Evolutionary conservation across 2,888 invertebrate genomes (phyloP).

Genomic region (Tillus elongatus): DNA sequence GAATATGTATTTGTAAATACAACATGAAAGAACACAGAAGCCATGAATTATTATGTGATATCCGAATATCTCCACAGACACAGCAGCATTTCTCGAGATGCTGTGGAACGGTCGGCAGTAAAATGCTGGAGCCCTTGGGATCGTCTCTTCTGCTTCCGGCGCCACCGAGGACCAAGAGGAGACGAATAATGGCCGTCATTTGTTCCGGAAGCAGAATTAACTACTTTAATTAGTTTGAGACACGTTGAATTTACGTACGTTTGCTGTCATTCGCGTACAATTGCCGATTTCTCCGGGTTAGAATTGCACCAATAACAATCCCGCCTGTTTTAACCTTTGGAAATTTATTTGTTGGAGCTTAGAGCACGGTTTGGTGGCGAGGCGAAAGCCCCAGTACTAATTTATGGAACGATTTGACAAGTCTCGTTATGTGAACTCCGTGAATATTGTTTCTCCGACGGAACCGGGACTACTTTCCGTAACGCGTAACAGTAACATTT

Average conservation of each 20-base stretch:
- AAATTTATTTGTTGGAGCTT: constrained; percentile 20
- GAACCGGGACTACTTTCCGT: no score
- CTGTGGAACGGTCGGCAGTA: constrained; percentile 17
- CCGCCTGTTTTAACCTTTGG: constrained; percentile 26
- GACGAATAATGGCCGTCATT: constrained; percentile 41
- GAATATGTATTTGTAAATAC: no score
- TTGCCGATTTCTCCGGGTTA: constrained; percentile 32
- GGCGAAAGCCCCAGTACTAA: constrained; percentile 4
- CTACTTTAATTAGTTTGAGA: constrained; percentile 45
- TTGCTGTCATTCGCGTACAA: constrained; percentile 35
- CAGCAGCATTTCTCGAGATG: constrained; percentile 12
- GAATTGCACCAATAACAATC: constrained; percentile 36
- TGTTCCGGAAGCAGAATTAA: constrained; percentile 43
- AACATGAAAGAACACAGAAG: no score
- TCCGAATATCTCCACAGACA: no score
- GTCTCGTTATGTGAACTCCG: background rate
- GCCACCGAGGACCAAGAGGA: constrained; percentile 29
- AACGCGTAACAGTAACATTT: no score
- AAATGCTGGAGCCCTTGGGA: constrained; percentile 22
- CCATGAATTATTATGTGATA: no score
- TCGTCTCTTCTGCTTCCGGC: constrained; percentile 22
- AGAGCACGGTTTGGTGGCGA: no score
- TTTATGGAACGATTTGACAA: constrained; percentile 2
- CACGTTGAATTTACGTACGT: constrained; percentile 43
- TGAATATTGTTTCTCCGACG: background rate